Percentiles rank a stretch among this genome's conserved stretches.
These are phyloP conservation scores for Apogon hyalosoma DNA, from an alignment of 2,797 vertebrate genomes.

Conservation along the genomic window DNA sequence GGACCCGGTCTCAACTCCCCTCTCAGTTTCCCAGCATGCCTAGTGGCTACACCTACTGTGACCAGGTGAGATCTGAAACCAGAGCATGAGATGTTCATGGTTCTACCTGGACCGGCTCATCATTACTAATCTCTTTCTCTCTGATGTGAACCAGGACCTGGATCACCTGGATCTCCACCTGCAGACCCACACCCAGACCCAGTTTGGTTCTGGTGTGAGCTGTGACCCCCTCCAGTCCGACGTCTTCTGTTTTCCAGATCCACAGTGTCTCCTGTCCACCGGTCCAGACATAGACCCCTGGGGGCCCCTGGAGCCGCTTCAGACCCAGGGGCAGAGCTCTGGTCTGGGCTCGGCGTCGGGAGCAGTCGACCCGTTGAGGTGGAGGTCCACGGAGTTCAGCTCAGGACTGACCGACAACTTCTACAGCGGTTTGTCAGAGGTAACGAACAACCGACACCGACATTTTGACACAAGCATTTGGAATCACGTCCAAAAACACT, in stretches of 20 bases:
- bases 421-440: no score
- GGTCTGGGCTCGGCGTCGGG: constrained; percentile 24
- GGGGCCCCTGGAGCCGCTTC: constrained; percentile 14
- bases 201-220: constrained; percentile 3
- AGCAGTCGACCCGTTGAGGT: neutral
- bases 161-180: constrained; percentile 17
- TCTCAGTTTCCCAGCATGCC: constrained; percentile 22
- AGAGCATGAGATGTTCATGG: neutral
- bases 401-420: no score
- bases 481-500: no score
- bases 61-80: constrained; percentile 46
- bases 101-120: no score
- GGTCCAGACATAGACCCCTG: constrained; percentile 22
- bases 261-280: neutral
- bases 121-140: constrained; percentile 1
- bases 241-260: neutral
- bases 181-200: constrained; percentile 22
- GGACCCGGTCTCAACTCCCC: constrained; percentile 26
- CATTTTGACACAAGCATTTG: no score
- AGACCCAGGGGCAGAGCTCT: constrained; percentile 37
- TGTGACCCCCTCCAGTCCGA: constrained; percentile 2
- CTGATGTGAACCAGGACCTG: constrained; percentile 26
- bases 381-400: no score
- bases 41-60: constrained; percentile 12
- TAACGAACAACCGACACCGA: no score